These are phyloP conservation scores for Delichon dasypus DNA, from an alignment of 2,797 vertebrate genomes.

Conservation along the genomic window DNA sequence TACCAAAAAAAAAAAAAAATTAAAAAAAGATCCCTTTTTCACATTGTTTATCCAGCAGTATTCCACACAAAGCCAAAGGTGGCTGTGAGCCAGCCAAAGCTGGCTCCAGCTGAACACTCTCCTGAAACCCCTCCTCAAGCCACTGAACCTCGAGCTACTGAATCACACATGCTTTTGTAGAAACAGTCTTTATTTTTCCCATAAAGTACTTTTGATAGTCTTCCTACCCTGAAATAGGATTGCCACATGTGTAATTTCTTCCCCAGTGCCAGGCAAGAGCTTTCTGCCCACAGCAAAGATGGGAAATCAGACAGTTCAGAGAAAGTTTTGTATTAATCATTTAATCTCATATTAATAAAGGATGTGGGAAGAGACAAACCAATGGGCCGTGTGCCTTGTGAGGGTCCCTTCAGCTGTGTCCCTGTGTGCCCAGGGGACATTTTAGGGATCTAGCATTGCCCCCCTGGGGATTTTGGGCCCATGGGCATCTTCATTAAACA, in stretches of 20 bases:
- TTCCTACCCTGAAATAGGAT: neutral
- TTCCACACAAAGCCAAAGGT: neutral
- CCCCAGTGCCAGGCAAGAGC: fast-evolving
- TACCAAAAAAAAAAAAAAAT: neutral
- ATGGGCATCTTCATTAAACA: neutral
- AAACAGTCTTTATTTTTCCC: neutral
- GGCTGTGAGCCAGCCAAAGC: neutral
- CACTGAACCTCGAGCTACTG: neutral
- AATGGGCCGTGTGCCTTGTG: neutral
- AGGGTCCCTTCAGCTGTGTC: neutral
- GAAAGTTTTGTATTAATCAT: no score
- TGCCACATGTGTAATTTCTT: neutral
- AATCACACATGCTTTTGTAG: fast-evolving
- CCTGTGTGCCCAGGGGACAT: fast-evolving
- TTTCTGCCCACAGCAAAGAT: neutral
- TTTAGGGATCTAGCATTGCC: fast-evolving
- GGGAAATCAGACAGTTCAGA: fast-evolving
- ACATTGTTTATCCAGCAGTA: fast-evolving
- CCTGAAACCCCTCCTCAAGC: neutral
- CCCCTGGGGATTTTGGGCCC: no score
- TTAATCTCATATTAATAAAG: neutral
- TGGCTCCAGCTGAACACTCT: neutral
- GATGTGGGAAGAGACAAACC: neutral
- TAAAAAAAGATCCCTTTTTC: neutral
- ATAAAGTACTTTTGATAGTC: neutral